Evolutionary conservation across 1,140 invertebrate species (phyloP).

Genomic region (Drosophila ohnishii): DNA sequence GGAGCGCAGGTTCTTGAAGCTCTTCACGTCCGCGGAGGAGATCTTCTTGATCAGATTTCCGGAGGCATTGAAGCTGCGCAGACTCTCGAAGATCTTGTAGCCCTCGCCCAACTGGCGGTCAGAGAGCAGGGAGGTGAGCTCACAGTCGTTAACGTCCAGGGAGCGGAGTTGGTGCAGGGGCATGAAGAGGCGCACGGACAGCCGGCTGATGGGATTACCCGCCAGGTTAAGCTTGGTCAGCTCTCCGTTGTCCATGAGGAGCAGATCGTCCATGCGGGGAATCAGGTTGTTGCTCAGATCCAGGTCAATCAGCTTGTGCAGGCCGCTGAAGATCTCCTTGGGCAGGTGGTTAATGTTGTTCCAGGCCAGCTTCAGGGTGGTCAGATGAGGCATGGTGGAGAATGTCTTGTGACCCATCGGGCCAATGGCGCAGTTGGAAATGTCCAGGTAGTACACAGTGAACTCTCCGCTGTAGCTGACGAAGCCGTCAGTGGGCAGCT

Average conservation of each 20-base stretch:
- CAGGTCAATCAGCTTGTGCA: slow-evolving; percentile 86
- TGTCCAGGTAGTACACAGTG: slow-evolving; percentile 87
- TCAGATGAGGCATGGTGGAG: slow-evolving; percentile 87
- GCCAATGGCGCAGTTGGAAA: slow-evolving; percentile 87
- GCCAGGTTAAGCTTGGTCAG: slow-evolving; percentile 88
- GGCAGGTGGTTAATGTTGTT: slow-evolving; percentile 85
- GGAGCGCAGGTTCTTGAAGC: slow-evolving; percentile 85
- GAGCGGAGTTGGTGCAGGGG: slow-evolving; percentile 84
- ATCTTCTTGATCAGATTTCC: slow-evolving; percentile 85
- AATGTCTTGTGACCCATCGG: slow-evolving; percentile 86
- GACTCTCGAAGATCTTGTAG: slow-evolving; percentile 82
- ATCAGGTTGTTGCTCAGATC: slow-evolving; percentile 89
- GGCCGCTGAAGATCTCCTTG: slow-evolving; percentile 78
- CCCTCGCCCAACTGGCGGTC: slow-evolving; percentile 78
- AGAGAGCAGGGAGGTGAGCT: slow-evolving; percentile 87
- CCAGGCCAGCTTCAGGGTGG: slow-evolving; percentile 86
- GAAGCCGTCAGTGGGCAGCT: slow-evolving; percentile 86
- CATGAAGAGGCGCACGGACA: slow-evolving; percentile 87
- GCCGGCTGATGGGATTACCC: slow-evolving; percentile 87
- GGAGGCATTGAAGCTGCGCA: slow-evolving; percentile 85
- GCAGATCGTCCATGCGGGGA: slow-evolving; percentile 84
- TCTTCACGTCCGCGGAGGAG: slow-evolving; percentile 84
- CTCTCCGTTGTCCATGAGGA: slow-evolving; percentile 86
- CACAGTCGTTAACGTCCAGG: slow-evolving; percentile 87
- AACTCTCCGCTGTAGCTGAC: slow-evolving; percentile 85